Conservation (phyloP, 2,113 vertebrate genomes). For the Leptobrachium ailaonicum region DNA sequence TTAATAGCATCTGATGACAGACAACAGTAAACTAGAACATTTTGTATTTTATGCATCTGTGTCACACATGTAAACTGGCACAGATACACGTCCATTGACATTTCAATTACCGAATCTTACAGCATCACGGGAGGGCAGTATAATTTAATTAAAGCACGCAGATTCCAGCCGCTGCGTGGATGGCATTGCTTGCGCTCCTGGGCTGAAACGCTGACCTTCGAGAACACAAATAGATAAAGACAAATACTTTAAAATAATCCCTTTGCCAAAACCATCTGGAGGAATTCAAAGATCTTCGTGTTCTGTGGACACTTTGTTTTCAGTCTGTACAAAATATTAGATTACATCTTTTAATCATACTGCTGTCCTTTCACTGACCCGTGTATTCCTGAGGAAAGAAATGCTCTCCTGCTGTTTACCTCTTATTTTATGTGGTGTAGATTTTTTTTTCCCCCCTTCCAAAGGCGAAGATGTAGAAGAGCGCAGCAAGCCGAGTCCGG, state of each 20-base stretch:
- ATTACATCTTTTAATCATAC: slow-evolving; percentile 38
- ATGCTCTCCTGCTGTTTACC: slow-evolving; percentile 55
- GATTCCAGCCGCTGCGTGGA: not conserved
- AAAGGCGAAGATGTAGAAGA: slow-evolving; percentile 14
- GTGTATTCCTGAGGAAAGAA: slow-evolving; percentile 47
- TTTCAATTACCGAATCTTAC: too few species aligned
- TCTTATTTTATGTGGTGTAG: slow-evolving; percentile 31
- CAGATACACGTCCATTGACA: too few species aligned
- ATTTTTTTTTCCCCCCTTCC: slow-evolving; percentile 10
- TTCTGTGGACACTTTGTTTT: slow-evolving; percentile 25
- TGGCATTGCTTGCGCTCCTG: not conserved
- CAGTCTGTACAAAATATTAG: slow-evolving; percentile 33
- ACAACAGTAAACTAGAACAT: too few species aligned
- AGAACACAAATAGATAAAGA: slow-evolving; percentile 4
- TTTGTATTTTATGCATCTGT: too few species aligned
- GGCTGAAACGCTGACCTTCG: not conserved
- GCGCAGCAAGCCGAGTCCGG: not conserved
- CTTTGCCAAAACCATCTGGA: slow-evolving; percentile 26
- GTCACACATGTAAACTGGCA: too few species aligned
- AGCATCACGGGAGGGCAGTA: not conserved
- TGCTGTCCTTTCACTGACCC: slow-evolving; percentile 61
- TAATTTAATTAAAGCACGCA: not conserved
- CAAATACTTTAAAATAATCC: not conserved
- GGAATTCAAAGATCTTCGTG: slow-evolving; percentile 10
- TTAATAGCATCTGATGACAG: too few species aligned